Base-by-base conservation (phyloP, 2,888 invertebrate species). In the Eupithecia tripunctaria region DNA sequence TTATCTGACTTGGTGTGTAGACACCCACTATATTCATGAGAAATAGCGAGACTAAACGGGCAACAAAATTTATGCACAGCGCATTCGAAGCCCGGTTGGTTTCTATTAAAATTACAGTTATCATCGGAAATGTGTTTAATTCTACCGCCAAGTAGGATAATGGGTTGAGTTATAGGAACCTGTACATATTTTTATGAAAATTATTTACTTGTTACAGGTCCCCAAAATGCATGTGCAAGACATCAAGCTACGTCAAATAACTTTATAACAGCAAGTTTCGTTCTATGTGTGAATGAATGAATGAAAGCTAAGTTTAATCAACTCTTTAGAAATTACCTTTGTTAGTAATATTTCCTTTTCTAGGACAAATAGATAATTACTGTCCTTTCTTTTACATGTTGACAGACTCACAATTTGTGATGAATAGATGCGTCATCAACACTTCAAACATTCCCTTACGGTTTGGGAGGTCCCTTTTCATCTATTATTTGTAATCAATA, bases 391-490 rank as follows among this genome's bases (percentile, higher is more conserved):
- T 47, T 47, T 21, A 51, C 21, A 25, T 25, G 25, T 25, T 56
- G 10, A 56, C 56, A 25, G 10, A 51, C 6, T 29, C 27, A 60
- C 29, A 51, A 38, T 70, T 70, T 41, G 70, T 15, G 63, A 32
- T 29, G 29, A 18, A 60, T 60, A 29, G 7, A 60, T 29, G 62
- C 36, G 62, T 63, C 41, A 68, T 59, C n/a, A 64, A 41, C 63
- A 43, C 14, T 66, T 66, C 18, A 63, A 59, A 70, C 71, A 75
- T 71, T 72, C 72, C 72, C 72, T 63, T 72, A 66, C 25, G 62
- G 60, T 38, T 67, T 66, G 68, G 71, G 74, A 71, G 71, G 65
- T 62, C 64, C 47, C 32, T 68, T 36, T 70, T 27, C n/a, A 36
- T 47, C 21, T 69, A 56, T 10, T 63, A 41, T 38, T 56, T 47